These are phyloP conservation scores for Cotesia typhae DNA, from an alignment of 1,140 invertebrate species.

Conservation along the genomic window DNA sequence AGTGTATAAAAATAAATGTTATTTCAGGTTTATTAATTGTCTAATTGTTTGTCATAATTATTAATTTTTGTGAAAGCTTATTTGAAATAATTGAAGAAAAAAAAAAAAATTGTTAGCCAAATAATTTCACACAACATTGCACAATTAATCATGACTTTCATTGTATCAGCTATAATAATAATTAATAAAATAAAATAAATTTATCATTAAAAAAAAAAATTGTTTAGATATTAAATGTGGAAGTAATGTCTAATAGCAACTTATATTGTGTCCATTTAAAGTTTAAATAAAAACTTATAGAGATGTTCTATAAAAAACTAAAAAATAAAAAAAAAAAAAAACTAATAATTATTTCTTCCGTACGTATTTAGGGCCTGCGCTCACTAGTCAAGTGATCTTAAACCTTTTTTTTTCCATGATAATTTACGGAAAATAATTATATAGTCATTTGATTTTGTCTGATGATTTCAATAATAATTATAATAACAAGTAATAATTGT, in stretches of 20 bases:
- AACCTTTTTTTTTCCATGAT: slow-evolving; percentile 35
- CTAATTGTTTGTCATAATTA: too few species aligned
- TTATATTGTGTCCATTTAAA: slow-evolving; percentile 33
- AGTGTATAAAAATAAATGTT: slow-evolving; percentile 10
- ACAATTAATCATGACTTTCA: slow-evolving; percentile 25
- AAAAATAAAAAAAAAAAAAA: slow-evolving; percentile 33
- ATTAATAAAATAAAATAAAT: slow-evolving; percentile 6
- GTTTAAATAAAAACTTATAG: slow-evolving; percentile 33
- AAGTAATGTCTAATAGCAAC: neutral
- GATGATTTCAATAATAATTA: too few species aligned
- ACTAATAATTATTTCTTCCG: slow-evolving; percentile 55
- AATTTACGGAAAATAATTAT: too few species aligned
- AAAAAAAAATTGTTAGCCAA: neutral
- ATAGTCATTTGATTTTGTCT: too few species aligned
- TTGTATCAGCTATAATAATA: neutral
- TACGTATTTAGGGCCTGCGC: slow-evolving; percentile 55
- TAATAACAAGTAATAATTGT: too few species aligned
- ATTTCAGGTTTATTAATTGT: too few species aligned
- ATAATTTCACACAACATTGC: slow-evolving; percentile 28
- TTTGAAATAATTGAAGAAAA: too few species aligned
- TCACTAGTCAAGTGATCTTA: slow-evolving; percentile 65
- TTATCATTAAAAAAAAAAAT: neutral
- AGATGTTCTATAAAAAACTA: slow-evolving; percentile 40
- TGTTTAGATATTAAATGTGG: neutral
- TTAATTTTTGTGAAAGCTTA: too few species aligned